Evolutionary conservation across 2,888 invertebrate species (phyloP).

Genomic region (Cheilosia vernalis): DNA sequence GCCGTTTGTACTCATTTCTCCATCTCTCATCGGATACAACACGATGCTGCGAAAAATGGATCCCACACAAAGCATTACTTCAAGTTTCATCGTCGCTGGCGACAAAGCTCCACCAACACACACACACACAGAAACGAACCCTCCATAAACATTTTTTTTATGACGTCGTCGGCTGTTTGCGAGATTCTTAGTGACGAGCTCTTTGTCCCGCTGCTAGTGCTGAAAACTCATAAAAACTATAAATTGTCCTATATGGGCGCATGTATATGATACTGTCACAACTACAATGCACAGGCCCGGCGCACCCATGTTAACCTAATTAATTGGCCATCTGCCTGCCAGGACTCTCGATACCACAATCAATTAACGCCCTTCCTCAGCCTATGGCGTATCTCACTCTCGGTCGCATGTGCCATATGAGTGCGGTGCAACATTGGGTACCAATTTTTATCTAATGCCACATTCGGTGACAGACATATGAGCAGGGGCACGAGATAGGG

Average conservation of each 20-base stretch:
- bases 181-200: conserved; percentile 29
- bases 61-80: conserved; percentile 31
- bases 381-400: conserved; percentile 25
- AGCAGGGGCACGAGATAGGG: conserved; percentile 57
- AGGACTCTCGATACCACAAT: conserved; percentile 64
- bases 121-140: conserved; percentile 11
- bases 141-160: conserved; percentile 53
- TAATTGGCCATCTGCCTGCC: conserved; percentile 72
- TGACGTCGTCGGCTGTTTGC: conserved; percentile 42
- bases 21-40: no score
- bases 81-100: conserved; percentile 29
- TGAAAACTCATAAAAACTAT: conserved; percentile 53
- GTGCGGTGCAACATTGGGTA: conserved; percentile 64
- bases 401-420: conserved; percentile 57
- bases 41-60: not conserved
- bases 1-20: conserved; percentile 46
- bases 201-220: conserved; percentile 40
- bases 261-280: conserved; percentile 48
- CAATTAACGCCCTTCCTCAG: conserved; percentile 64
- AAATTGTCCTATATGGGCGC: conserved; percentile 53
- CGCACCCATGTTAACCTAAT: conserved; percentile 74
- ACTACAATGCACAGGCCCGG: conserved; percentile 25
- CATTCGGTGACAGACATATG: conserved; percentile 68
- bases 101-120: no score
- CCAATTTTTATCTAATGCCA: conserved; percentile 72